Evolutionary conservation across 2,113 vertebrate genomes (phyloP).

Genomic region (Rostratula benghalensis): DNA sequence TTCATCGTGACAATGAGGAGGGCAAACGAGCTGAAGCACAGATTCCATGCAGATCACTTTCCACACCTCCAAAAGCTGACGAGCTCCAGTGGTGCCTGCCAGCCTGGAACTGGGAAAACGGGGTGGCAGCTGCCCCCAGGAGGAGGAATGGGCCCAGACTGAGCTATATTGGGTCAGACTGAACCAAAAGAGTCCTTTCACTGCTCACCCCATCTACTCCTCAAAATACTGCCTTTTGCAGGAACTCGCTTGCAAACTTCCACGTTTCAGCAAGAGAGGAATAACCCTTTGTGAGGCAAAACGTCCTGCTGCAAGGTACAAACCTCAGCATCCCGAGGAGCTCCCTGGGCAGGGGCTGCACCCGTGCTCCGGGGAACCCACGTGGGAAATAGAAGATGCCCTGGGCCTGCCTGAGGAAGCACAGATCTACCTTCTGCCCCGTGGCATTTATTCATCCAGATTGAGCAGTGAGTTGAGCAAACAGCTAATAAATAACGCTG

Average conservation of each 20-base stretch:
- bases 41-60: background rate
- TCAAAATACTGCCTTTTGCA: background rate
- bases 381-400: background rate
- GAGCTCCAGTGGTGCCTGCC: accelerated
- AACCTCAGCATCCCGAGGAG: no score
- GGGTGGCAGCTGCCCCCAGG: background rate
- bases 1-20: background rate
- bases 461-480: background rate
- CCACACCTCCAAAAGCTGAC: background rate
- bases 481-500: background rate
- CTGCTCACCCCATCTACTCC: background rate
- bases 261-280: background rate
- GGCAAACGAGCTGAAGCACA: background rate
- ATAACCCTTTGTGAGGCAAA: background rate
- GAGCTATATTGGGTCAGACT: background rate
- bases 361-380: background rate
- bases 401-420: background rate
- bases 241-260: background rate
- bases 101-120: background rate
- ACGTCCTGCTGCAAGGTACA: background rate
- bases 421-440: background rate
- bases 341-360: background rate
- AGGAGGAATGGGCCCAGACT: background rate
- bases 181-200: background rate
- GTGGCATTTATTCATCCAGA: background rate